Evolutionary conservation across 2,888 invertebrate species (phyloP).

Genomic region (Calliphora vomitoria): DNA sequence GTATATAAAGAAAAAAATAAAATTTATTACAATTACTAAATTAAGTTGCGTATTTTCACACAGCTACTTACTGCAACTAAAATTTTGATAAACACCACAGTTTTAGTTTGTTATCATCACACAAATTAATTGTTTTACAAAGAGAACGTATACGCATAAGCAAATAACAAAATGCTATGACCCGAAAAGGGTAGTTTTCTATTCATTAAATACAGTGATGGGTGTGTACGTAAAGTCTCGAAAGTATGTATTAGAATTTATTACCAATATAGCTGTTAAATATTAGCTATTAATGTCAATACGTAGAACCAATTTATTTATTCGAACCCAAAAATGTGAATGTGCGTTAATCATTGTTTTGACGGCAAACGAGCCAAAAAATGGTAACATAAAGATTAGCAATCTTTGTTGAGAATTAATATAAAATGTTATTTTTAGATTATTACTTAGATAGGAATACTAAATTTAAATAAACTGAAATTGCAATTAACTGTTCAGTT

Average conservation of each 20-base stretch:
- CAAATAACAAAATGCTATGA: not conserved
- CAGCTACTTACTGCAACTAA: not conserved
- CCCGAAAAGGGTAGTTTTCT: not conserved
- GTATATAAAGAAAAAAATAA: slow-evolving; percentile 14
- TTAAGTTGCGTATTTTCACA: not conserved
- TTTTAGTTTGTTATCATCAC: not conserved
- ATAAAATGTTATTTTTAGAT: not conserved
- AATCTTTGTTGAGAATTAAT: not conserved
- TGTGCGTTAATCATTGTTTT: not conserved
- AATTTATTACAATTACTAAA: slow-evolving; percentile 20
- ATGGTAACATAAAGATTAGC: not conserved
- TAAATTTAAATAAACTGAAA: not conserved
- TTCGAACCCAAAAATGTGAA: not conserved
- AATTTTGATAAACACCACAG: slow-evolving; percentile 2
- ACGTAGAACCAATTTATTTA: not conserved
- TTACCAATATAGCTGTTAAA: not conserved
- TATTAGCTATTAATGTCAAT: not conserved
- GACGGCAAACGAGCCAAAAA: not conserved
- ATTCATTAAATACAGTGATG: not conserved
- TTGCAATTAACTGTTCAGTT: not conserved
- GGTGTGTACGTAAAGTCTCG: not conserved
- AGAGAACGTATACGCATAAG: slow-evolving; percentile 2
- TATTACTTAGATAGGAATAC: not conserved
- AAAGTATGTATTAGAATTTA: not conserved
- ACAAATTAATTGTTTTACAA: slow-evolving; percentile 22